Conservation (phyloP, 1,140 invertebrate species). For the Eriocheir sinensis region DNA sequence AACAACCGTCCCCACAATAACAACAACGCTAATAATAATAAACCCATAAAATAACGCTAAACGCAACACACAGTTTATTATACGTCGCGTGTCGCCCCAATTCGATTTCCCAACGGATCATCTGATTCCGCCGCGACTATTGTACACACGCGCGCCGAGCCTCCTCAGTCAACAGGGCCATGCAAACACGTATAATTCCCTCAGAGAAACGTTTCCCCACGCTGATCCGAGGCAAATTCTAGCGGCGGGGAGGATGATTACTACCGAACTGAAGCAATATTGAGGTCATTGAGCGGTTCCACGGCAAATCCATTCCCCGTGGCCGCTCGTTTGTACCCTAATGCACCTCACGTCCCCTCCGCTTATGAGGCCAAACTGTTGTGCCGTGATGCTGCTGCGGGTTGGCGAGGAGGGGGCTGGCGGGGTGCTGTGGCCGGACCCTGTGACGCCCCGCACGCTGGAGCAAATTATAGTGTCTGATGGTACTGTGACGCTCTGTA, state of each 20-base stretch:
- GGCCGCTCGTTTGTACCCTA: not conserved
- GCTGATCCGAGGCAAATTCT: slow-evolving; percentile 8
- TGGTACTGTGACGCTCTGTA: not conserved
- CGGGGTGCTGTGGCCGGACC: too few relatives aligned
- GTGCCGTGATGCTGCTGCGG: not conserved
- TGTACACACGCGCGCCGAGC: not conserved
- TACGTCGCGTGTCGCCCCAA: too few relatives aligned
- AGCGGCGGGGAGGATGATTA: slow-evolving; percentile 11
- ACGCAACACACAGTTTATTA: not conserved
- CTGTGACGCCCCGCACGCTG: not conserved
- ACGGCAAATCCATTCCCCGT: not conserved
- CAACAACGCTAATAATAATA: not conserved
- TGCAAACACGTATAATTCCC: slow-evolving; percentile 24
- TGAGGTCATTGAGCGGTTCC: not conserved
- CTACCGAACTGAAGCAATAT: not conserved
- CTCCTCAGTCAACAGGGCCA: not conserved
- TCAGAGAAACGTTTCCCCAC: not conserved
- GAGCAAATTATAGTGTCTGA: too few relatives aligned
- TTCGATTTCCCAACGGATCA: not conserved
- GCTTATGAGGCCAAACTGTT: slow-evolving; percentile 22
- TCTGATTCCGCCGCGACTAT: not conserved
- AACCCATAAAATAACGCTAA: not conserved
- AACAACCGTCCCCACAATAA: not conserved
- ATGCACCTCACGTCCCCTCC: slow-evolving; percentile 9
- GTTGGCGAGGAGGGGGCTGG: too few relatives aligned